Conservation (phyloP, 64 coral and sea anemone species). For the Actinia equina region DNA sequence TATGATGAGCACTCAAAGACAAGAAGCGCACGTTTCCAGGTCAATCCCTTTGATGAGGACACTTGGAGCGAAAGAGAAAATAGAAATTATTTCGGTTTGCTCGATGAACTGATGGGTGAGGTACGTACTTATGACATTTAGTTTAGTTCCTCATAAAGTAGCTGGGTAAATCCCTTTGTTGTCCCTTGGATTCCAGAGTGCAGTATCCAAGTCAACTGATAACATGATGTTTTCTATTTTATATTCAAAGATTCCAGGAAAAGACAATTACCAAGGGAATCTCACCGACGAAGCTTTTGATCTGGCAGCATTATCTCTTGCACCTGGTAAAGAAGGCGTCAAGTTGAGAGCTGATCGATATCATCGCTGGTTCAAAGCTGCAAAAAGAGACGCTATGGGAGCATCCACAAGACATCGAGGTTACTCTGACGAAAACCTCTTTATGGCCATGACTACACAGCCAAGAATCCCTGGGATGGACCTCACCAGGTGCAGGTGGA, state of each 20-base stretch:
- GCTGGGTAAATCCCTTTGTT: too few species aligned
- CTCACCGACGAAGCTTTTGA: constrained; percentile 57
- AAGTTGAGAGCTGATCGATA: constrained; percentile 63
- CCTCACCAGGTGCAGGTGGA: not conserved
- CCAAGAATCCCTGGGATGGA: constrained; percentile 58
- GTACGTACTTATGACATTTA: not conserved
- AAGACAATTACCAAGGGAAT: constrained; percentile 62
- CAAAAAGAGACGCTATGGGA: constrained; percentile 58
- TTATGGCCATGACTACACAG: constrained; percentile 75
- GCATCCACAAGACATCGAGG: constrained; percentile 42
- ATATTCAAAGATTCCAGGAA: constrained; percentile 48
- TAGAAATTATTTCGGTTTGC: constrained; percentile 10
- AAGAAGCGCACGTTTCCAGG: constrained; percentile 60
- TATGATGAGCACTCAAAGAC: constrained; percentile 32
- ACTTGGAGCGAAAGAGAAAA: not conserved
- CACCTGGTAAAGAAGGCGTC: not conserved
- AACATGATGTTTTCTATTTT: not conserved
- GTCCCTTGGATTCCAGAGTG: too few species aligned
- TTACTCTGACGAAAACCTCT: constrained; percentile 65
- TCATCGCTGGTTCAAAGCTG: constrained; percentile 68
- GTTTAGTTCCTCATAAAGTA: too few species aligned
- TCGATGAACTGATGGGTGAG: constrained; percentile 65
- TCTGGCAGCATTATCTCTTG: constrained; percentile 27
- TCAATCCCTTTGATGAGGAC: constrained; percentile 51
- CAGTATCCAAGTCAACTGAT: too few species aligned